Percentiles rank a stretch among this genome's conserved stretches.
phyloP scores from a whole-genome alignment of 2,888 invertebrate species.

The Cheilosia vernalis region DNA sequence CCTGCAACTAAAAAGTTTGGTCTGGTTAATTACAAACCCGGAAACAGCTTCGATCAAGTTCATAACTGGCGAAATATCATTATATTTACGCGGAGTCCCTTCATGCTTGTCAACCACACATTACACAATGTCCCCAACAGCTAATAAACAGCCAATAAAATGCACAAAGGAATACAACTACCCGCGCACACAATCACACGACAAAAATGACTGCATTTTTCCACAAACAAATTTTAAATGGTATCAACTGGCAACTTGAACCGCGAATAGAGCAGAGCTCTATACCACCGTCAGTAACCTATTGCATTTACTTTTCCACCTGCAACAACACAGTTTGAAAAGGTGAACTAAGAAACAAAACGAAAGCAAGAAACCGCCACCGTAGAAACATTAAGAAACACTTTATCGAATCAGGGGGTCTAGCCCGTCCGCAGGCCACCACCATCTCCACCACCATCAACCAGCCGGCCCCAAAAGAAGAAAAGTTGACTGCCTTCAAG shows the following conservation, averaged over 20 bases:
- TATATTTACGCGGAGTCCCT: no score
- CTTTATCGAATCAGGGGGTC: conserved; percentile 5
- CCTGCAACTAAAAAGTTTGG: no score
- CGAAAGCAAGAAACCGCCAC: conserved; percentile 21
- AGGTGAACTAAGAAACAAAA: conserved; percentile 4
- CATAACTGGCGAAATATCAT: no score
- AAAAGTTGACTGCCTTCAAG: conserved; percentile 73
- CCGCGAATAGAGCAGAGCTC: not conserved
- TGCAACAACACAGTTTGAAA: not conserved
- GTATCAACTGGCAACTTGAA: conserved; percentile 4
- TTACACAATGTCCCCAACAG: no score
- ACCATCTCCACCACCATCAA: not conserved
- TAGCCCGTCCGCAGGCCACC: conserved; percentile 9
- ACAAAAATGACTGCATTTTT: conserved; percentile 12
- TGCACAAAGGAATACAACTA: conserved; percentile 7
- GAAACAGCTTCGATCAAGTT: no score
- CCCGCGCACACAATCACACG: not conserved
- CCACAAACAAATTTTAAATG: not conserved
- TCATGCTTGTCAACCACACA: no score
- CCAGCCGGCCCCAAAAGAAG: conserved; percentile 39
- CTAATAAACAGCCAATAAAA: no score
- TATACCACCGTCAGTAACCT: not conserved
- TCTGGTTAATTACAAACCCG: no score
- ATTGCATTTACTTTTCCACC: conserved; percentile 20
- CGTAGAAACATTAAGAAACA: conserved; percentile 38